Conservation (phyloP, 2,888 invertebrate genomes). For the Copidosoma aretas region DNA sequence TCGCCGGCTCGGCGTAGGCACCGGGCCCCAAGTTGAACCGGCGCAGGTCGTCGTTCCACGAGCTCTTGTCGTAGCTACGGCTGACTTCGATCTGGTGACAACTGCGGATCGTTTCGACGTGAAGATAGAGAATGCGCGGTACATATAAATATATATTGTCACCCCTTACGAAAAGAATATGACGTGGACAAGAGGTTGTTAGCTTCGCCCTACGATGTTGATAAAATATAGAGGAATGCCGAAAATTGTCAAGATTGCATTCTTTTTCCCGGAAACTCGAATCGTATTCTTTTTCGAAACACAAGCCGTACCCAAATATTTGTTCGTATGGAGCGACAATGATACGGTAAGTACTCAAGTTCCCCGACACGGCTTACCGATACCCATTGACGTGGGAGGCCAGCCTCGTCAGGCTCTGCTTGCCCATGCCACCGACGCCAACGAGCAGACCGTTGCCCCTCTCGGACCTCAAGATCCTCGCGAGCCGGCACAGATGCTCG, state of each 20-base stretch:
- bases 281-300: too few relatives aligned
- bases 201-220: too few relatives aligned
- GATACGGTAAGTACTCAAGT: too few relatives aligned
- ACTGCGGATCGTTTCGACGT: conserved; percentile 61
- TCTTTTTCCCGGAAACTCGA: too few relatives aligned
- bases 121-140: too few relatives aligned
- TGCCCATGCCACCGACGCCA: conserved; percentile 89
- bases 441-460: conserved; percentile 88
- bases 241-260: too few relatives aligned
- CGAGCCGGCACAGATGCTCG: conserved; percentile 86
- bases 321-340: too few relatives aligned
- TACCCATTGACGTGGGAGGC: conserved; percentile 87
- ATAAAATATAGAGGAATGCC: too few relatives aligned
- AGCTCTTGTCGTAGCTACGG: conserved; percentile 80
- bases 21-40: conserved; percentile 82
- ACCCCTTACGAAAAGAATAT: too few relatives aligned
- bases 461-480: conserved; percentile 83
- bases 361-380: conserved; percentile 68
- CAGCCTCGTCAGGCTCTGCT: conserved; percentile 84
- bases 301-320: too few relatives aligned
- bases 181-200: too few relatives aligned
- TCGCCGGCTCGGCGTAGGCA: conserved; percentile 74
- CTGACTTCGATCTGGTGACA: conserved; percentile 89
- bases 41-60: conserved; percentile 87
- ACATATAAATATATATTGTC: too few relatives aligned